These are phyloP conservation scores for Calephelis virginiensis DNA, from an alignment of 1,140 invertebrate species.

Conservation along the genomic window DNA sequence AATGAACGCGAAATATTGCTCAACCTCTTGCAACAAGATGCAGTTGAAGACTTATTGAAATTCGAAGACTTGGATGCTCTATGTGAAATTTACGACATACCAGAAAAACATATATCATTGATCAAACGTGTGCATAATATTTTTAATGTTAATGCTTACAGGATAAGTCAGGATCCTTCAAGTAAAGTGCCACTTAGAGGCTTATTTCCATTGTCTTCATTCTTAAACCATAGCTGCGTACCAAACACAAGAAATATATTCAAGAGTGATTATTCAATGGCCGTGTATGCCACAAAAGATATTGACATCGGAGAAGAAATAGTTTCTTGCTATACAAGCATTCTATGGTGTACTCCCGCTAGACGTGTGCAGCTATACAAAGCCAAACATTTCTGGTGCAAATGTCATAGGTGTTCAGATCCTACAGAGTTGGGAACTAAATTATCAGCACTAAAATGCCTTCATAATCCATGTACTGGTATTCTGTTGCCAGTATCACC, in stretches of 20 bases:
- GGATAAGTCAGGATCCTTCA: slow-evolving; percentile 70
- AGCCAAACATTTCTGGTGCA: slow-evolving; percentile 87
- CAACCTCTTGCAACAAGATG: slow-evolving; percentile 77
- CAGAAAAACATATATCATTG: slow-evolving; percentile 78
- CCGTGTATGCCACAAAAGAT: slow-evolving; percentile 80
- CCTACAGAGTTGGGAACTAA: slow-evolving; percentile 78
- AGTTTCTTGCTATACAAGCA: slow-evolving; percentile 84
- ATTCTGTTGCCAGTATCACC: slow-evolving; percentile 62
- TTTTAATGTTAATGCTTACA: slow-evolving; percentile 86
- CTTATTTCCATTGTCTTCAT: slow-evolving; percentile 84
- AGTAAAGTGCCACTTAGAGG: slow-evolving; percentile 79
- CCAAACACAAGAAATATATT: slow-evolving; percentile 87
- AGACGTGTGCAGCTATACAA: slow-evolving; percentile 82
- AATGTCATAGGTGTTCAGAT: slow-evolving; percentile 84
- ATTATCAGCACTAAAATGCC: slow-evolving; percentile 73
- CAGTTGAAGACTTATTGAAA: slow-evolving; percentile 36
- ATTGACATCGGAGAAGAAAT: slow-evolving; percentile 84
- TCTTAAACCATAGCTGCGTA: slow-evolving; percentile 87
- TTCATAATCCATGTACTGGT: slow-evolving; percentile 64
- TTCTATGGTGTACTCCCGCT: slow-evolving; percentile 85
- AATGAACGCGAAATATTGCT: slow-evolving; percentile 76
- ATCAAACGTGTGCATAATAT: slow-evolving; percentile 80
- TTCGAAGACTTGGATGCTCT: slow-evolving; percentile 79
- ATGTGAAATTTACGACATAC: slow-evolving; percentile 71
- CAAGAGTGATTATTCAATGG: slow-evolving; percentile 78